These are phyloP conservation scores for Calephelis perditalis DNA, from an alignment of 2,888 invertebrate species.

Conservation along the genomic window DNA sequence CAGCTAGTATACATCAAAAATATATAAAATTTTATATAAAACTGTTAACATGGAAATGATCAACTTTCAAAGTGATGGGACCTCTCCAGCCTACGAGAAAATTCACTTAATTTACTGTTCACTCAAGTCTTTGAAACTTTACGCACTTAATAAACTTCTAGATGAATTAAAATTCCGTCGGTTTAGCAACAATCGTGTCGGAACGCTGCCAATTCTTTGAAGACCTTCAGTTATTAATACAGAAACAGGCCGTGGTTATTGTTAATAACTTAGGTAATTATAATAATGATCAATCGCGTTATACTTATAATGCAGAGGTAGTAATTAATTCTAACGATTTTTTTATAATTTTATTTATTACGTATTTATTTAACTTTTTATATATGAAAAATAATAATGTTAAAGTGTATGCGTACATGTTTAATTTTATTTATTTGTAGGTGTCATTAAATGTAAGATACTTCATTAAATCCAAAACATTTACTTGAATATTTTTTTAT, in stretches of 20 bases:
- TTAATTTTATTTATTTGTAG: too few species aligned
- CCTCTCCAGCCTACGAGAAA: conserved; percentile 50
- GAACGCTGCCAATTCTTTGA: conserved; percentile 65
- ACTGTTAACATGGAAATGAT: conserved; percentile 52
- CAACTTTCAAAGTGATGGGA: conserved; percentile 46
- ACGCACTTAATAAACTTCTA: conserved; percentile 74
- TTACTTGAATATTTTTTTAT: too few species aligned
- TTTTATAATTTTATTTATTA: too few species aligned
- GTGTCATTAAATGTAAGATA: too few species aligned
- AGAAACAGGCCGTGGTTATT: conserved; percentile 30
- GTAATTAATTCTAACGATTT: too few species aligned
- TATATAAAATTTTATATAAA: conserved; percentile 39
- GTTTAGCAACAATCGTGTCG: conserved; percentile 70
- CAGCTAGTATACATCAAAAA: too few species aligned
- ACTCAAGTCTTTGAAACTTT: conserved; percentile 65
- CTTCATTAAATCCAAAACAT: too few species aligned
- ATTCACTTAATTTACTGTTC: conserved; percentile 69
- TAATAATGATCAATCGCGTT: not conserved
- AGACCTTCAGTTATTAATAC: conserved; percentile 27
- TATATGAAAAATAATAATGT: too few species aligned
- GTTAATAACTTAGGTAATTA: conserved; percentile 49
- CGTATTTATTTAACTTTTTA: too few species aligned
- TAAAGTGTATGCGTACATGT: too few species aligned
- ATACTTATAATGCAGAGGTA: too few species aligned
- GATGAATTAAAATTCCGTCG: conserved; percentile 74